phyloP scores from a whole-genome alignment of 2,888 invertebrate genomes.

The Miltochrista miniata region DNA sequence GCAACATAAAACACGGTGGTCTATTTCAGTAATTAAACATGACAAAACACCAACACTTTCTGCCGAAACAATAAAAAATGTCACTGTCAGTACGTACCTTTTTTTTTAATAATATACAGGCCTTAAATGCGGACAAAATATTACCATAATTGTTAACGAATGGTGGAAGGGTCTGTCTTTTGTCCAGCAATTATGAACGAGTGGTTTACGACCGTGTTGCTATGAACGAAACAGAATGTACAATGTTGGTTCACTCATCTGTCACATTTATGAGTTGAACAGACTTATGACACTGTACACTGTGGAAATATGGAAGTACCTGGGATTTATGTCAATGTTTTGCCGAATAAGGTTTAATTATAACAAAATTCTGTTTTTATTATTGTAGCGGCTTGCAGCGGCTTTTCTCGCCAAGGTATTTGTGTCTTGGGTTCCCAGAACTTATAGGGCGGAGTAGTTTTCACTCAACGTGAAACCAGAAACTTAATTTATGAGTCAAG shows the following conservation, averaged over 20 bases:
- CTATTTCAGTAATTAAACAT: no score
- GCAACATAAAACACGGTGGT: background rate
- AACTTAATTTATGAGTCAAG: no score
- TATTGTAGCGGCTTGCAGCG: no score
- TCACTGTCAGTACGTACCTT: background rate
- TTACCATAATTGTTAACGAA: slow-evolving; percentile 13
- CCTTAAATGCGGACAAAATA: background rate
- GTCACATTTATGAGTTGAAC: background rate
- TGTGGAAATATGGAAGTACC: no score
- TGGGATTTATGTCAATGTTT: no score
- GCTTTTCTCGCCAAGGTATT: no score
- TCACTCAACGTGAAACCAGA: no score
- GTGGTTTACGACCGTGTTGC: slow-evolving; percentile 1
- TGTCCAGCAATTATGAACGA: slow-evolving; percentile 9
- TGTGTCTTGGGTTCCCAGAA: no score
- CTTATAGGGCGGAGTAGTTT: no score
- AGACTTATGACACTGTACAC: background rate
- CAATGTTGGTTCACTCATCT: background rate
- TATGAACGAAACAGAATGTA: background rate
- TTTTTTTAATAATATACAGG: background rate
- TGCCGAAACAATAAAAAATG: background rate
- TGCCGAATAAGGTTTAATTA: no score
- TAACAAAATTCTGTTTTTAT: no score
- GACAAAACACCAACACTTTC: background rate
- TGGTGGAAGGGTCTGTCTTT: slow-evolving; percentile 6